Evolutionary conservation across 2,888 invertebrate genomes (phyloP), one percentile per base, ranked within the genome.

Genomic region (Sphaerophoria taeniata): DNA sequence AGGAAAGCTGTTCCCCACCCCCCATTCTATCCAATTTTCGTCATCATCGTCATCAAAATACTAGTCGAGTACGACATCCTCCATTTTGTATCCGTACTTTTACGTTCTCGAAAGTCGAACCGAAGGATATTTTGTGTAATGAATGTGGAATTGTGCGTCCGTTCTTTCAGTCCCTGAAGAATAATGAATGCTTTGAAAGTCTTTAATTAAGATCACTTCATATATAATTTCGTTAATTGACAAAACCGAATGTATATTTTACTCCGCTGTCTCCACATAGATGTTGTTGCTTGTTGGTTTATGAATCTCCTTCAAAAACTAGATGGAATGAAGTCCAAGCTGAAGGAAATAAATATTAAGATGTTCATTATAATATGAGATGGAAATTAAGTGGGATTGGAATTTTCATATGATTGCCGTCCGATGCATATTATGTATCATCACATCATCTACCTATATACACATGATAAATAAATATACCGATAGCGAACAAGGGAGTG

Each of bases 201-300:
- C 75, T 76, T 84, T 79, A 84, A 84, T 84, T 84, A 84, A 84
- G 84, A 84, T 84, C 84, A 84, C 79, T 84, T 79, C 79, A 76
- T 75, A 72, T 76, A 79, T 84, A 84, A 84, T 84, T 84, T 84
- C 76, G 84, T 84, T 84, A 84, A 84, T 84, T 84, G 84, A 79
- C 84, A 84, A 75, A 79, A 75, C 79, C 75, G 51, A 72, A 79
- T 72, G n/a, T n/a, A n/a, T n/a, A n/a, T n/a, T n/a, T n/a, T n/a
- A n/a, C n/a, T n/a, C n/a, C n/a, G n/a, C n/a, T n/a, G n/a, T n/a
- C n/a, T n/a, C n/a, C n/a, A n/a, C n/a, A n/a, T n/a, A n/a, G n/a
- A n/a, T n/a, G n/a, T n/a, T n/a, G n/a, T n/a, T n/a, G n/a, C n/a
- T n/a, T n/a, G n/a, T n/a, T n/a, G n/a, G n/a, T n/a, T n/a, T n/a